These are phyloP conservation scores for Aricia agestis DNA, from an alignment of 1,140 invertebrate species.

Conservation along the genomic window DNA sequence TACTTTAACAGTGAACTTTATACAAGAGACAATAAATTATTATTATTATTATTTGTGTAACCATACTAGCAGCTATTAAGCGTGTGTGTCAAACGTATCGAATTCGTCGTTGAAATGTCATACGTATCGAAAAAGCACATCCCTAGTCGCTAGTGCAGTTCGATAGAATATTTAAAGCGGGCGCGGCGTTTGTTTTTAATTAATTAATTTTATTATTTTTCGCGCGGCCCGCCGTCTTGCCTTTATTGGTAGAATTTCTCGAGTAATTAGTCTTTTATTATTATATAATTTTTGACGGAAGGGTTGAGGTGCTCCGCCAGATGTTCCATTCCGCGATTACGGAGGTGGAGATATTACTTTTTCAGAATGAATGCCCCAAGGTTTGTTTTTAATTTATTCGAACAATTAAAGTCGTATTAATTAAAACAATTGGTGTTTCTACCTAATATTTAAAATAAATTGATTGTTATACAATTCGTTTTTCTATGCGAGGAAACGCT, in stretches of 20 bases:
- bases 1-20: too few relatives aligned
- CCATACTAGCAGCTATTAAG: too few relatives aligned
- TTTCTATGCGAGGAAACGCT: too few relatives aligned
- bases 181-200: slow-evolving; percentile 61
- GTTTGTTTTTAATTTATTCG: slow-evolving; percentile 3
- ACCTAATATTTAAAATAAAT: background rate
- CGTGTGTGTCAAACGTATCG: too few relatives aligned
- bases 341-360: slow-evolving; percentile 6
- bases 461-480: too few relatives aligned
- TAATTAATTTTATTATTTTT: slow-evolving; percentile 73
- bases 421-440: background rate
- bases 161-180: slow-evolving; percentile 36
- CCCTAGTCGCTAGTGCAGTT: slow-evolving; percentile 14
- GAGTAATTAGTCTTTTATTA: slow-evolving; percentile 71
- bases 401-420: background rate
- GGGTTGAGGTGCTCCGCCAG: slow-evolving; percentile 63
- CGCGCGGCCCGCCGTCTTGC: slow-evolving; percentile 52
- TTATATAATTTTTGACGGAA: slow-evolving; percentile 65
- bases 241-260: slow-evolving; percentile 62
- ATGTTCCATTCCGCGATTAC: slow-evolving; percentile 31
- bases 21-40: too few relatives aligned
- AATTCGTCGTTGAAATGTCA: too few relatives aligned
- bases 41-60: too few relatives aligned
- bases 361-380: slow-evolving; percentile 2
- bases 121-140: background rate